These are phyloP conservation scores for Hippopotamyrus pictus DNA, from an alignment of 2,797 vertebrate genomes.

Conservation along the genomic window DNA sequence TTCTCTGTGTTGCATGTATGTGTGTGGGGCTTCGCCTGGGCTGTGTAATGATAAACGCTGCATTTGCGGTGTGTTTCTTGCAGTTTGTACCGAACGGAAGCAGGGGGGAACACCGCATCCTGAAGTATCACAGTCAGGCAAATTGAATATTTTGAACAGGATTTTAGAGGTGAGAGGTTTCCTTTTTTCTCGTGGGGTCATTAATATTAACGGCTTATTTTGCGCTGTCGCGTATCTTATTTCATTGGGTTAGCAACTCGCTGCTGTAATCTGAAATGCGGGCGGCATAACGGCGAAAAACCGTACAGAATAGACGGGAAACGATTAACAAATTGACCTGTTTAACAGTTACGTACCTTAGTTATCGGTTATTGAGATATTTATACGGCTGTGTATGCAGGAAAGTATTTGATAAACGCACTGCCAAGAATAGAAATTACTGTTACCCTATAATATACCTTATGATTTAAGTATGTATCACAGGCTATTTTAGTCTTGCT, in stretches of 20 bases:
- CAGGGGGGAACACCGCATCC: conserved; percentile 42
- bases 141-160: conserved; percentile 45
- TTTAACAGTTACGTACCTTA: not conserved
- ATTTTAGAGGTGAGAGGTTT: conserved; percentile 62
- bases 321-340: conserved; percentile 15
- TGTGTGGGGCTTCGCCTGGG: conserved; percentile 57
- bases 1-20: conserved; percentile 55
- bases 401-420: not conserved
- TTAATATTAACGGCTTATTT: conserved; percentile 47
- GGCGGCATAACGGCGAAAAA: conserved; percentile 47
- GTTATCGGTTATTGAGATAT: not conserved
- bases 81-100: conserved; percentile 37
- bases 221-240: conserved; percentile 52
- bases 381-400: not conserved
- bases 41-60: conserved; percentile 70
- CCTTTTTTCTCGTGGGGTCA: conserved; percentile 49
- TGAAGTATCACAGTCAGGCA: conserved; percentile 39
- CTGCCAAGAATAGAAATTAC: not conserved
- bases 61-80: conserved; percentile 65
- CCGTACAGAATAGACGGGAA: conserved; percentile 29
- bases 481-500: not conserved
- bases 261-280: conserved; percentile 49
- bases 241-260: conserved; percentile 52
- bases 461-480: not conserved
- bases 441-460: not conserved